Evolutionary conservation across 2,113 vertebrate genomes (phyloP).

Genomic region (Glaucidium brasilianum): DNA sequence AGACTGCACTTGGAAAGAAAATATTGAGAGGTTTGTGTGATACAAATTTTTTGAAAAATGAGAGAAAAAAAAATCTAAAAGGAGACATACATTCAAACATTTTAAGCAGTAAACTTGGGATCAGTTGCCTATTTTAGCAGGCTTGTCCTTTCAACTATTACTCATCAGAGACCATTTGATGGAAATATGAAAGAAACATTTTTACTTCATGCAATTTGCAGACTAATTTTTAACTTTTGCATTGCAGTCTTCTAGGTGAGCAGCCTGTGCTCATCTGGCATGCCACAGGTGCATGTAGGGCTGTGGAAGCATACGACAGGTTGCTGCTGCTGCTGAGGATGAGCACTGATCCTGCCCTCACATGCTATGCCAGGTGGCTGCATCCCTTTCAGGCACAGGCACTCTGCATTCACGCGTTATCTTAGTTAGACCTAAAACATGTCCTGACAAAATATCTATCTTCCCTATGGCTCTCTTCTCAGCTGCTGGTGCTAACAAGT

Average conservation of each 20-base stretch:
- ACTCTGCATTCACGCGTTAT: not conserved
- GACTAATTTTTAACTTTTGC: not conserved
- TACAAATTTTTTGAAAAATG: not conserved
- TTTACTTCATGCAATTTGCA: not conserved
- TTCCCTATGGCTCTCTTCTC: not conserved
- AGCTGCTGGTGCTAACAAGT: not conserved
- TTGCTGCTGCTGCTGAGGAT: not conserved
- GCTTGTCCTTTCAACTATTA: not conserved
- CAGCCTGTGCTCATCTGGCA: rapidly evolving
- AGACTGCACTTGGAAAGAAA: not conserved
- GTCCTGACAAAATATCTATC: not conserved
- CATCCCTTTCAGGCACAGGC: not conserved
- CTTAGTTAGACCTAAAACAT: not conserved
- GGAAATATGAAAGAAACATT: not conserved
- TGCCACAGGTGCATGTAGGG: rapidly evolving
- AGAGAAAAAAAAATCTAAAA: not conserved
- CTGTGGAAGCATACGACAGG: rapidly evolving
- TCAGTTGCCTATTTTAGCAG: not conserved
- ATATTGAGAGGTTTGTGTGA: rapidly evolving
- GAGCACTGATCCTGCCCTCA: not conserved
- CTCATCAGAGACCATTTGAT: not conserved
- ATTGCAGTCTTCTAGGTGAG: not conserved
- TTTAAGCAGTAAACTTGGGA: not conserved
- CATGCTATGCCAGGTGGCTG: rapidly evolving
- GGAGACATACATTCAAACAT: not conserved